These are phyloP conservation scores for Hyposmocoma kahamanoa DNA, from an alignment of 1,140 invertebrate species.

Conservation along the genomic window DNA sequence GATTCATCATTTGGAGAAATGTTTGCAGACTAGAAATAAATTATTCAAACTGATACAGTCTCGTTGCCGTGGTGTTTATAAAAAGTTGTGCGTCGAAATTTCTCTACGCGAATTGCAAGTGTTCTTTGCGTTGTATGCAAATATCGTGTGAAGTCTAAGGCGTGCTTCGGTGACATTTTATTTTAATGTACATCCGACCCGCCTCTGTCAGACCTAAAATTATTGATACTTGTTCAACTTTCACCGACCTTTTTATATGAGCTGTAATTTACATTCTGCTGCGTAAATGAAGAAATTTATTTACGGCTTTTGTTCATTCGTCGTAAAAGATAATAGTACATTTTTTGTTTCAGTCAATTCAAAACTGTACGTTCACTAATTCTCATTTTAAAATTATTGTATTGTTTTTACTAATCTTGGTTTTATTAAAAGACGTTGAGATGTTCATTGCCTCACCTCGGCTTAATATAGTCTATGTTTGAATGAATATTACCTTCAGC, in stretches of 20 bases:
- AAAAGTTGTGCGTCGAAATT: constrained; percentile 33
- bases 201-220: constrained; percentile 32
- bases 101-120: constrained; percentile 36
- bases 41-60: not conserved
- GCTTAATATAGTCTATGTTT: constrained; percentile 38
- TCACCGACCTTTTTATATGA: constrained; percentile 19
- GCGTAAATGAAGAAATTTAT: no score
- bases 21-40: not conserved
- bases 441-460: constrained; percentile 11
- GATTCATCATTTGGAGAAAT: no score
- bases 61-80: constrained; percentile 4
- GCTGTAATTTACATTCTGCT: not conserved
- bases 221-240: constrained; percentile 23
- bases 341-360: no score
- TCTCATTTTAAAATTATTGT: no score
- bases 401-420: no score
- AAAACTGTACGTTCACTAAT: no score
- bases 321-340: no score
- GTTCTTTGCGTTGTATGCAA: constrained; percentile 41
- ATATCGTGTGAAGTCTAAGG: constrained; percentile 28
- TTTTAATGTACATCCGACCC: constrained; percentile 24
- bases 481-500: constrained; percentile 59
- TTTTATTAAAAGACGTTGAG: not conserved
- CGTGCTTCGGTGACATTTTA: constrained; percentile 29
- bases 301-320: no score